Evolutionary conservation across 2,797 vertebrate species (phyloP).

Genomic region (Labeo calbasu): DNA sequence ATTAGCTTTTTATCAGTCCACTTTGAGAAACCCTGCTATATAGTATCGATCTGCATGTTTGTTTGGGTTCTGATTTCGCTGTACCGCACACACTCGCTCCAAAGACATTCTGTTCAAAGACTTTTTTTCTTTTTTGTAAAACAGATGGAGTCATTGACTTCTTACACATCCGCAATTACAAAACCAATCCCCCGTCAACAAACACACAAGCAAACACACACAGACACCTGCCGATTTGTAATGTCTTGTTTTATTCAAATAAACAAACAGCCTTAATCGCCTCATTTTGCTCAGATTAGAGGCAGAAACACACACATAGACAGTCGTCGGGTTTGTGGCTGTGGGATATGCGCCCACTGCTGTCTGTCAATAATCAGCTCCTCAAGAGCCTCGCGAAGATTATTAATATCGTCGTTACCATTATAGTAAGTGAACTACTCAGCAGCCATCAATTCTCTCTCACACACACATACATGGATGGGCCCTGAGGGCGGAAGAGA

Average conservation of each 20-base stretch:
- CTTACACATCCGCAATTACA: constrained; percentile 20
- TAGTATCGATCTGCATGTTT: neutral
- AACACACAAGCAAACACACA: neutral
- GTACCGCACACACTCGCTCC: neutral
- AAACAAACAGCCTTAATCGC: constrained; percentile 18
- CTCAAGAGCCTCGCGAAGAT: constrained; percentile 4
- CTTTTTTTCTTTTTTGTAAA: neutral
- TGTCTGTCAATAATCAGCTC: constrained; percentile 35
- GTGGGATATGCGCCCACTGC: constrained; percentile 7
- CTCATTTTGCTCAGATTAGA: constrained; percentile 5
- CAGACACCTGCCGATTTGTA: constrained; percentile 25
- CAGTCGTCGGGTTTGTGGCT: neutral
- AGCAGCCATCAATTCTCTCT: constrained; percentile 27
- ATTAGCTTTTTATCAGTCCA: neutral
- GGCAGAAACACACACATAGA: neutral
- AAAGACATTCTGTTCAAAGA: neutral
- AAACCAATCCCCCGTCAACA: neutral
- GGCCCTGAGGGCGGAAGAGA: constrained; percentile 6
- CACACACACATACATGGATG: constrained; percentile 13
- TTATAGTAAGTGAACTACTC: constrained; percentile 34
- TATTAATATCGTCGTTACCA: constrained; percentile 34
- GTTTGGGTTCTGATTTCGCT: neutral
- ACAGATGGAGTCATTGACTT: constrained; percentile 43
- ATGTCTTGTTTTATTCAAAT: constrained; percentile 20
- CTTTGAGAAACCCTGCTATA: neutral